Evolutionary conservation across 1,140 invertebrate species (phyloP).

Genomic region (Macrocentrus cingulum): DNA sequence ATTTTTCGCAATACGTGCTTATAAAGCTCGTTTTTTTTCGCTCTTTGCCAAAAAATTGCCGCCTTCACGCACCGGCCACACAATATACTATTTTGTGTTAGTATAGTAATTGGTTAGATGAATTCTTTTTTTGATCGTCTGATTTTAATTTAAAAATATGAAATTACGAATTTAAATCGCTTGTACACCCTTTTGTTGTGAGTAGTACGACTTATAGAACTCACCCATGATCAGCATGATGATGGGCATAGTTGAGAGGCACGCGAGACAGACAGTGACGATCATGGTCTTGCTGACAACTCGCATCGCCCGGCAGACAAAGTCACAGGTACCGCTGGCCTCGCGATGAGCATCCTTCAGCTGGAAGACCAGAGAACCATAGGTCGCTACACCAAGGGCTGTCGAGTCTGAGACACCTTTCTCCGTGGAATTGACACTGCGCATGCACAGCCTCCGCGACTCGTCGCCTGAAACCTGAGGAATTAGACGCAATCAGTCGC

Average conservation of each 20-base stretch:
- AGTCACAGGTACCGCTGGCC: conserved; percentile 74
- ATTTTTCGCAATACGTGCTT: too few relatives aligned
- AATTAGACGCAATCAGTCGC: too few relatives aligned
- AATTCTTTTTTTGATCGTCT: too few relatives aligned
- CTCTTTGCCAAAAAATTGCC: too few relatives aligned
- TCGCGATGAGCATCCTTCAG: conserved; percentile 81
- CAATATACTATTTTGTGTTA: too few relatives aligned
- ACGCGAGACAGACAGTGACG: conserved; percentile 68
- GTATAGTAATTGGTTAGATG: too few relatives aligned
- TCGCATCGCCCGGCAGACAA: conserved; percentile 70
- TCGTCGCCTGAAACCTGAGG: conserved; percentile 74
- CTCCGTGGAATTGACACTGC: conserved; percentile 57
- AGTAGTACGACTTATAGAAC: conserved; percentile 46
- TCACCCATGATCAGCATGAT: conserved; percentile 76
- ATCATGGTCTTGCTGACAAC: conserved; percentile 77
- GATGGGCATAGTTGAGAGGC: conserved; percentile 67
- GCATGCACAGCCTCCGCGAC: conserved; percentile 68
- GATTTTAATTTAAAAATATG: too few relatives aligned
- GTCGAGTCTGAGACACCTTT: conserved; percentile 47
- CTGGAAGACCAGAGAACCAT: conserved; percentile 78
- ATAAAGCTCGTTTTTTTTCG: too few relatives aligned
- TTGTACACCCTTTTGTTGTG: too few relatives aligned
- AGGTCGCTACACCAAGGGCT: conserved; percentile 65
- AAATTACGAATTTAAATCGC: too few relatives aligned
- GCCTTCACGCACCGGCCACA: too few relatives aligned